Conservation (phyloP, 2,113 vertebrate species). For the Proteles cristata region DNA sequence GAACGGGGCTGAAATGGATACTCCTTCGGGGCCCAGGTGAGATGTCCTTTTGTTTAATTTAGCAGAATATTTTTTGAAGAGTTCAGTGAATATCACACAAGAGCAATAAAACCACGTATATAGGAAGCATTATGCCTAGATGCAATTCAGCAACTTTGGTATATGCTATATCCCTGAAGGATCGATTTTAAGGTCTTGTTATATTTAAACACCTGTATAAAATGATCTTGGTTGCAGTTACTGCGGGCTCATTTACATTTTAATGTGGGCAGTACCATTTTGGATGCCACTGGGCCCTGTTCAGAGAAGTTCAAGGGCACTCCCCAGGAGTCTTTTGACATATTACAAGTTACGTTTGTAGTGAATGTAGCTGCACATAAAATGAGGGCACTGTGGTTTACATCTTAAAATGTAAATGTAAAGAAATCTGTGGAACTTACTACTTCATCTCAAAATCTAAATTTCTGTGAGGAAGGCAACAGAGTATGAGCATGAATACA, state of each 20-base stretch:
- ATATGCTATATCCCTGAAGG: constrained; percentile 22
- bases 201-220: constrained; percentile 63
- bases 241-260: constrained; percentile 71
- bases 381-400: constrained; percentile 43
- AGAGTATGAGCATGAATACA: not conserved
- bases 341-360: not conserved
- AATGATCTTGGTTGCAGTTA: constrained; percentile 53
- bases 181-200: constrained; percentile 25
- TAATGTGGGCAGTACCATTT: constrained; percentile 48
- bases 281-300: constrained; percentile 23
- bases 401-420: constrained; percentile 48
- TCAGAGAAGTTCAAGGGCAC: constrained; percentile 61
- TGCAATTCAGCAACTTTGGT: not conserved
- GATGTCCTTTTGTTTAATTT: constrained; percentile 50
- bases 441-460: not conserved
- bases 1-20: not conserved
- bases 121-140: not conserved
- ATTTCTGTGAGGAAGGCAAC: not conserved
- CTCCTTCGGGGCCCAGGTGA: not conserved
- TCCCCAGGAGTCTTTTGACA: constrained; percentile 42
- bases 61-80: constrained; percentile 11
- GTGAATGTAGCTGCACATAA: not conserved
- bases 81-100: not conserved
- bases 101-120: constrained; percentile 36
- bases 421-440: not conserved